phyloP scores from a whole-genome alignment of 2,888 invertebrate species.

The Meandrusa payeni region DNA sequence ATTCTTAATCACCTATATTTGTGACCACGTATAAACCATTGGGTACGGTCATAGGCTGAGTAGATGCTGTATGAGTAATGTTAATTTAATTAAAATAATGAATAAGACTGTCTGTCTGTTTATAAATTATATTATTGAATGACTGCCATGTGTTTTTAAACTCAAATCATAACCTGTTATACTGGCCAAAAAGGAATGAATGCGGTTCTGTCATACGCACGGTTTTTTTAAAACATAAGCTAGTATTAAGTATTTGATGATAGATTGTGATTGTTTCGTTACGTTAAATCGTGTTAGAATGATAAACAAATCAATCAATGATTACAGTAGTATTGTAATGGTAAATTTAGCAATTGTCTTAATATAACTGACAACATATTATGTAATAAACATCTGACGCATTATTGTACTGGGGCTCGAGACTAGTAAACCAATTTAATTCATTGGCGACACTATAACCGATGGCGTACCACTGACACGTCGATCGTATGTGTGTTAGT shows the following conservation, averaged over 20 bases:
- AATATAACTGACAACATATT: not conserved
- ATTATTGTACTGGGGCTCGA: too few relatives aligned
- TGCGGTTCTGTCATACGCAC: constrained; percentile 20
- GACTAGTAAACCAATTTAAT: too few relatives aligned
- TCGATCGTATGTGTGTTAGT: too few relatives aligned
- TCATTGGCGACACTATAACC: too few relatives aligned
- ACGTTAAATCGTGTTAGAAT: constrained; percentile 26
- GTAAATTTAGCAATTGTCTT: constrained; percentile 4
- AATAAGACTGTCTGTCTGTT: constrained; percentile 70
- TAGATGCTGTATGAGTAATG: constrained; percentile 39
- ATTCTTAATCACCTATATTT: too few relatives aligned
- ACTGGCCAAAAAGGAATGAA: constrained; percentile 23
- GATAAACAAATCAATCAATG: constrained; percentile 10
- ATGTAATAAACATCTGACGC: too few relatives aligned
- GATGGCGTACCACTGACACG: too few relatives aligned
- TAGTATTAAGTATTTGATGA: constrained; percentile 22
- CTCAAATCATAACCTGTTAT: constrained; percentile 26
- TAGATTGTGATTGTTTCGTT: constrained; percentile 24
- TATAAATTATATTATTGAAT: constrained; percentile 58
- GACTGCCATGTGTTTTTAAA: constrained; percentile 59
- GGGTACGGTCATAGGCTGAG: too few relatives aligned
- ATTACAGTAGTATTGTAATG: constrained; percentile 9
- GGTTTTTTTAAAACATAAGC: constrained; percentile 22
- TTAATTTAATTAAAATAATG: constrained; percentile 52
- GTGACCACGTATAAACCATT: too few relatives aligned